Evolutionary conservation across 2,888 invertebrate genomes (phyloP).

Genomic region (Tinea pellionella): DNA sequence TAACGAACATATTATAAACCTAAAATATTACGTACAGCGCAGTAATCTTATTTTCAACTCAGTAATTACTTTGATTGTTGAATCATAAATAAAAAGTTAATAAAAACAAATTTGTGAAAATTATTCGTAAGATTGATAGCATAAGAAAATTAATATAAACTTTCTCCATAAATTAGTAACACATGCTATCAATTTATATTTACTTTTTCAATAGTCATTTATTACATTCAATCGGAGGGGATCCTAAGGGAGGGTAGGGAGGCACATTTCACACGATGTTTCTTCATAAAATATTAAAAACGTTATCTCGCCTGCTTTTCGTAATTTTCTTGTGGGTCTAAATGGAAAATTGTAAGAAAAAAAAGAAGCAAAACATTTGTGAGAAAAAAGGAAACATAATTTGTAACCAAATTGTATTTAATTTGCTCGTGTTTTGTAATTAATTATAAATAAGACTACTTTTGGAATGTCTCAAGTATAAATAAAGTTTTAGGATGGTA

Average conservation of each 20-base stretch:
- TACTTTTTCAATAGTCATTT: constrained; percentile 47
- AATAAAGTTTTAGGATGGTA: no score
- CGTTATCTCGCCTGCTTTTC: constrained; percentile 33
- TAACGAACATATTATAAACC: no score
- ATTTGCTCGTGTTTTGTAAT: no score
- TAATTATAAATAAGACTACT: no score
- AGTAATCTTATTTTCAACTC: no score
- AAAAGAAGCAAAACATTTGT: not conserved
- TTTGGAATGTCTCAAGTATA: no score
- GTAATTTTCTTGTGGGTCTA: constrained; percentile 47
- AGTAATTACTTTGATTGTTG: no score
- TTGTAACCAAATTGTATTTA: constrained; percentile 13
- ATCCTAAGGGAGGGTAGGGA: constrained; percentile 29
- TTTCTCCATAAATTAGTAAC: constrained; percentile 1
- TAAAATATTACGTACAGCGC: no score
- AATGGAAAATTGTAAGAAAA: constrained; percentile 29
- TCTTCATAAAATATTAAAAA: constrained; percentile 59
- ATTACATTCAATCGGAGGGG: constrained; percentile 57
- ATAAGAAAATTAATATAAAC: not conserved
- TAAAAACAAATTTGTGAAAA: no score
- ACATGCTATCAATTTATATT: constrained; percentile 28
- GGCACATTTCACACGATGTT: constrained; percentile 30
- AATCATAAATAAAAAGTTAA: no score
- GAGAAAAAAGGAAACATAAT: constrained; percentile 24
- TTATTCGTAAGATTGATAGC: not conserved